Percentiles rank a stretch among this genome's conserved stretches.
Evolutionary conservation across 2,113 vertebrate genomes (phyloP).

Genomic region (Gasterosteus aculeatus): DNA sequence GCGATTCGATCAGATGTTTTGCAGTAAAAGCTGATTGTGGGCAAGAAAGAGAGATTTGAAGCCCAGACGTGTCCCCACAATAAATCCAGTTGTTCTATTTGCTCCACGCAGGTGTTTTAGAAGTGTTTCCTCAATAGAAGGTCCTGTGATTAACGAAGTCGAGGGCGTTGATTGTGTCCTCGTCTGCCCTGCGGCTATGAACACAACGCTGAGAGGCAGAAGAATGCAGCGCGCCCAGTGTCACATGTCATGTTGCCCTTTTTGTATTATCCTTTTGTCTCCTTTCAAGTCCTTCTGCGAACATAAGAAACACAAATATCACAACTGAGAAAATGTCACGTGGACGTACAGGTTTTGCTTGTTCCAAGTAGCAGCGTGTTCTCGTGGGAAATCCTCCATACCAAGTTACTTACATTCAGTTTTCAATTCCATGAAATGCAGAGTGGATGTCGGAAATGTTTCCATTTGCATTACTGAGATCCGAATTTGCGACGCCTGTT

Average conservation of each 20-base stretch:
- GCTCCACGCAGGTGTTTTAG: background rate
- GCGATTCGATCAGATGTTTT: too few species aligned
- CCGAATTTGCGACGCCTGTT: background rate
- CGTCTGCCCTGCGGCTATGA: constrained; percentile 5
- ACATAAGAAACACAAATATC: background rate
- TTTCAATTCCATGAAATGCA: background rate
- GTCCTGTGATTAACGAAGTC: background rate
- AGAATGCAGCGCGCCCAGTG: constrained; percentile 39
- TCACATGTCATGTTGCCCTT: background rate
- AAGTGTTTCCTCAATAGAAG: background rate
- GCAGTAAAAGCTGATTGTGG: background rate
- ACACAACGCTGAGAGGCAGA: background rate
- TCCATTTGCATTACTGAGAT: too few species aligned
- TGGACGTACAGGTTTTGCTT: background rate
- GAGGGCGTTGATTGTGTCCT: constrained; percentile 31
- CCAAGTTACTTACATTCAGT: background rate
- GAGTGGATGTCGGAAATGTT: too few species aligned
- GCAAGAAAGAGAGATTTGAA: background rate
- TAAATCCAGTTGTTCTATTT: background rate
- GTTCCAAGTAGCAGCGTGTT: background rate
- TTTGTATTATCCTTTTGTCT: background rate
- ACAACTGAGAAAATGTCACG: background rate
- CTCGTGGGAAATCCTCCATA: background rate
- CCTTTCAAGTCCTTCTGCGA: background rate
- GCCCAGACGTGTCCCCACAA: too few species aligned